Percentiles rank a stretch among this genome's conserved stretches.
These are phyloP conservation scores for Rhabdornis inornatus DNA, from an alignment of 2,113 vertebrate species.

Conservation along the genomic window DNA sequence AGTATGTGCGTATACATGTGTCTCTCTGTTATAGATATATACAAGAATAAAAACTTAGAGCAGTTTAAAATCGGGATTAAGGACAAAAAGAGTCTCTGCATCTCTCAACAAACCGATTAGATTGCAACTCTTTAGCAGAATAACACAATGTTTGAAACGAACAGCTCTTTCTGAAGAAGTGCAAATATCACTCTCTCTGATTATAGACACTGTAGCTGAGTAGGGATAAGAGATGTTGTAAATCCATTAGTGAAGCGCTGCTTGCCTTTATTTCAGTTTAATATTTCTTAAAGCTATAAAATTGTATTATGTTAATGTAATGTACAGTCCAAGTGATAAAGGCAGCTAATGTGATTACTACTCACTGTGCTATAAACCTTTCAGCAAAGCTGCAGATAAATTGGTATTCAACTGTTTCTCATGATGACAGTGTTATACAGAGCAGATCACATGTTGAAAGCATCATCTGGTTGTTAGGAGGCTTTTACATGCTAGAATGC, in stretches of 20 bases:
- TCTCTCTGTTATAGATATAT: neutral
- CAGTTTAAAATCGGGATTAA: neutral
- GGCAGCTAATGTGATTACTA: constrained; percentile 62
- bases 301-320: constrained; percentile 69
- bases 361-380: constrained; percentile 59
- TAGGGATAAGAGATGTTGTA: constrained; percentile 55
- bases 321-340: constrained; percentile 54
- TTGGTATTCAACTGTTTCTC: constrained; percentile 9
- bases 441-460: neutral
- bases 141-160: constrained; percentile 18
- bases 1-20: rapidly evolving
- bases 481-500: neutral
- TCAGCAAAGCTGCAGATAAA: constrained; percentile 41
- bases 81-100: neutral
- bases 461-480: neutral
- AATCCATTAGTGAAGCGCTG: constrained; percentile 61
- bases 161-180: constrained; percentile 20
- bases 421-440: constrained; percentile 18
- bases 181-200: constrained; percentile 39
- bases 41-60: neutral
- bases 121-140: neutral
- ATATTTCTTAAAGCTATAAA: constrained; percentile 72
- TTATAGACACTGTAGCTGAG: constrained; percentile 13
- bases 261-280: constrained; percentile 65
- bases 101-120: neutral